phyloP scores from a whole-genome alignment of 2,888 invertebrate species.

The Leptinotarsa haldemani region DNA sequence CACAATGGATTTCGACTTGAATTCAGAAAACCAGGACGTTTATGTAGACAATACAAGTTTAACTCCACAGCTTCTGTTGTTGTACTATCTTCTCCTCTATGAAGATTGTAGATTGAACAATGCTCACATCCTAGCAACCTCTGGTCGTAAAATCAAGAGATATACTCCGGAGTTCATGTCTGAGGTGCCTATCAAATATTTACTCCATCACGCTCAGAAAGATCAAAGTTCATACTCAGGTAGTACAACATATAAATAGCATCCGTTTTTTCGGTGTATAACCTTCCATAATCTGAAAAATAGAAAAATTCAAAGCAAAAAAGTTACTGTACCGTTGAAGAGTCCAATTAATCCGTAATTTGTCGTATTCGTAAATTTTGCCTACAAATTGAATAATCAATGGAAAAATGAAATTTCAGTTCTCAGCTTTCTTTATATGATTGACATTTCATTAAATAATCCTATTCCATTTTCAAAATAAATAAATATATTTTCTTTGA shows the following conservation, averaged over 20 bases:
- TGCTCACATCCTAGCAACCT: constrained; percentile 74
- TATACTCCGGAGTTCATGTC: constrained; percentile 90
- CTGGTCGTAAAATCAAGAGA: constrained; percentile 81
- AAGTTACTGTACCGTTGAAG: too few species aligned
- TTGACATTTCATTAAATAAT: too few species aligned
- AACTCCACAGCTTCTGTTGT: constrained; percentile 87
- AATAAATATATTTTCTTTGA: too few species aligned
- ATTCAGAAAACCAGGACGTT: constrained; percentile 66
- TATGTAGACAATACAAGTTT: constrained; percentile 75
- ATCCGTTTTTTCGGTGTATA: too few species aligned
- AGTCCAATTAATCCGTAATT: too few species aligned
- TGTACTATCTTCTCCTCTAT: constrained; percentile 92
- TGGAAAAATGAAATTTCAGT: too few species aligned
- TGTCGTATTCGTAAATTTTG: too few species aligned
- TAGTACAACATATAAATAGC: constrained; percentile 16
- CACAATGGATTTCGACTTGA: constrained; percentile 68
- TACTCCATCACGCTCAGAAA: constrained; percentile 92
- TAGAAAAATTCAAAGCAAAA: too few species aligned
- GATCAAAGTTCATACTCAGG: constrained; percentile 90
- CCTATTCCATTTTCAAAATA: too few species aligned
- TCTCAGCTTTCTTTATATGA: too few species aligned
- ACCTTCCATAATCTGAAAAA: too few species aligned
- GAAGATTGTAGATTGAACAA: constrained; percentile 88
- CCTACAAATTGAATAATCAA: too few species aligned
- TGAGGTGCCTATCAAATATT: constrained; percentile 92